A percentile compares a stretch with the other conserved stretches of the same genome.
Evolutionary conservation across 1,140 invertebrate genomes (phyloP).

Genomic region (Chlorops oryzae): DNA sequence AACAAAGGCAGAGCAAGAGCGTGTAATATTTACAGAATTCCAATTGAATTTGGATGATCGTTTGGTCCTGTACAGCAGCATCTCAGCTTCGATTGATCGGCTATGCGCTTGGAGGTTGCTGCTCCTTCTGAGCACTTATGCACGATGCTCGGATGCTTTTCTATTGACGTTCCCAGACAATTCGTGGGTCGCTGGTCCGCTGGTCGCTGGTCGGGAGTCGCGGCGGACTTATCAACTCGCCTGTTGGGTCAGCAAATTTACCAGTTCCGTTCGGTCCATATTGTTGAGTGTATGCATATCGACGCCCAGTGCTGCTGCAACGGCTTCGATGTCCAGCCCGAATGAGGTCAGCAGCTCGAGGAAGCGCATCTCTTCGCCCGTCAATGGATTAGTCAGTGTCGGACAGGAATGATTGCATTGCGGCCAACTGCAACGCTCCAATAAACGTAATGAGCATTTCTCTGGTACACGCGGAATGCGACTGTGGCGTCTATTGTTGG

Average conservation of each 20-base stretch:
- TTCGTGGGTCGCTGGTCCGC: constrained; percentile 2
- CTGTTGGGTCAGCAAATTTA: constrained; percentile 77
- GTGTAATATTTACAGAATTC: too few species aligned
- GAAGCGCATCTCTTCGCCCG: constrained; percentile 84
- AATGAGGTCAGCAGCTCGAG: constrained; percentile 82
- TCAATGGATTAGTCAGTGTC: constrained; percentile 74
- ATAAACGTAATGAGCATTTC: constrained; percentile 60
- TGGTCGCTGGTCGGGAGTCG: not conserved
- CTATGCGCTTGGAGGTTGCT: too few species aligned
- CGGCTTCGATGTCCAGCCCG: constrained; percentile 76
- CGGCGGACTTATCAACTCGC: constrained; percentile 51
- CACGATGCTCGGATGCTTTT: too few species aligned
- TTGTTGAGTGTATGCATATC: constrained; percentile 77
- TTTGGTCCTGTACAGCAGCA: too few species aligned
- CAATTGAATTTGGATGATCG: too few species aligned
- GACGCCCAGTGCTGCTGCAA: constrained; percentile 78
- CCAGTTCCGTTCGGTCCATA: constrained; percentile 78
- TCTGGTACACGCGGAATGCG: constrained; percentile 40
- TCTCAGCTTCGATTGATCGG: too few species aligned
- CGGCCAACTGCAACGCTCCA: constrained; percentile 87
- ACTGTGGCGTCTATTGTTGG: constrained; percentile 29
- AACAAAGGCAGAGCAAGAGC: too few species aligned
- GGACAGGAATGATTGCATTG: constrained; percentile 88
- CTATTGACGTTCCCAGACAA: too few species aligned
- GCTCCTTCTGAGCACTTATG: too few species aligned